Base-by-base conservation (phyloP, 2,888 invertebrate species). In the Trissolcus brochymenae region DNA sequence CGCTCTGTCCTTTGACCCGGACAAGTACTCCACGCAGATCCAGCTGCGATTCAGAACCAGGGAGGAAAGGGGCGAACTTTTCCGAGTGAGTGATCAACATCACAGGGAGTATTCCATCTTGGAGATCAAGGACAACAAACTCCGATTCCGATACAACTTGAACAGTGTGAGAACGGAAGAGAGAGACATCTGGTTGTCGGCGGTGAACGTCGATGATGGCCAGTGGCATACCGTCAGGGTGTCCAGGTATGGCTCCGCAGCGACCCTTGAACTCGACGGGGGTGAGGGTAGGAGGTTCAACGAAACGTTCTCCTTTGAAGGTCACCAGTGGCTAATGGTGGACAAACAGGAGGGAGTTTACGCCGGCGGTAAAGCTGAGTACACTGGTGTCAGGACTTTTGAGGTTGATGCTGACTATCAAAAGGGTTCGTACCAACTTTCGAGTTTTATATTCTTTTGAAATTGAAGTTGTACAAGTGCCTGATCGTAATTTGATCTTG, bases 211-310 rank as follows among this genome's bases (percentile, higher is more conserved):
- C 1, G 96, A 97, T 85, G 96, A 98, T 87, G 98, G 98, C 0
- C 97, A 97, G 85, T 98, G 98, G 98, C 98, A 99, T 87, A 96
- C 96, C 64, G 97, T 97, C 4, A 93, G 95, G 81, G 95, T 98
- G 0, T 95, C 95, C 82, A 93, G 98, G 66, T 96, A 96, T 82
- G 98, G 98, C 46, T 96, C 96, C 56, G 96, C 97, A 7, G 97
- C 98, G 11, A 96, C 96, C 60, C 90, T 99, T 75, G 96, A 96
- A 88, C 91, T 98, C 80, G 98, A 99, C 86, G 97, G 97, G 2
- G 98, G 98, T 1, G 98, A 98, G 90, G 98, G 98, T 0, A 91
- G 97, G 78, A 91, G 97, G 76, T 97, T 96, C 90, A 97, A 98
- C 86, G 98, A 98, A 89, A 96, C 96, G 0, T 97, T 97, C 88